These are phyloP conservation scores for Ormyrus labotus DNA, from an alignment of 2,888 invertebrate species.

Conservation along the genomic window DNA sequence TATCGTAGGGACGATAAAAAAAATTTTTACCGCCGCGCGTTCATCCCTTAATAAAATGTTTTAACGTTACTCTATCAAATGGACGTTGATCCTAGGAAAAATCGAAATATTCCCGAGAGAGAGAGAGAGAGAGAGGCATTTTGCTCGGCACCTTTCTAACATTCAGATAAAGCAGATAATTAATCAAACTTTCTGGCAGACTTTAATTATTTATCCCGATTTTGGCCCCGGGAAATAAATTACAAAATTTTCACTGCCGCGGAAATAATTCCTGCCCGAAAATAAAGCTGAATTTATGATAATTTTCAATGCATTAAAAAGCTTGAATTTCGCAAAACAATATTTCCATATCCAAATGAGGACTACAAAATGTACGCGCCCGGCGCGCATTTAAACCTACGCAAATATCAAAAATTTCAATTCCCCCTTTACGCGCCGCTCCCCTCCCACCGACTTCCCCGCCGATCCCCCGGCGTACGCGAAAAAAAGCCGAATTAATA, in stretches of 20 bases:
- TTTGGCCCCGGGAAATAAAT: constrained; percentile 7
- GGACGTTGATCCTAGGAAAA: too few species aligned
- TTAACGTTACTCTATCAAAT: too few species aligned
- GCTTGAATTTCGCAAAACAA: constrained; percentile 16
- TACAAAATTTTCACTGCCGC: not conserved
- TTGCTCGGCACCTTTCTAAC: too few species aligned
- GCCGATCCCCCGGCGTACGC: too few species aligned
- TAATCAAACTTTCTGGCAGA: not conserved
- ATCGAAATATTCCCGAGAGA: too few species aligned
- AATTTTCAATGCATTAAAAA: constrained; percentile 11
- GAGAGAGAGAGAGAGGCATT: too few species aligned
- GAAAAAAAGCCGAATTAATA: not conserved
- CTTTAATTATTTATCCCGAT: constrained; percentile 23
- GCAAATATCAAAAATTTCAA: constrained; percentile 13
- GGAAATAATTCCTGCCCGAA: constrained; percentile 8
- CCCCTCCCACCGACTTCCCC: not conserved
- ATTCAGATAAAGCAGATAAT: too few species aligned
- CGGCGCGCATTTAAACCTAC: constrained; percentile 1
- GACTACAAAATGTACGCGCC: constrained; percentile 20
- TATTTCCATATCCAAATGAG: constrained; percentile 20
- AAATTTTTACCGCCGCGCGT: too few species aligned
- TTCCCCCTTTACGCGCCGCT: not conserved
- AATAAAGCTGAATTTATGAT: constrained; percentile 9
- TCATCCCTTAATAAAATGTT: too few species aligned
- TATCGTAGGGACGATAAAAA: too few species aligned